Evolutionary conservation across 2,797 vertebrate genomes (phyloP).

Genomic region (Sebastes paucispinis): DNA sequence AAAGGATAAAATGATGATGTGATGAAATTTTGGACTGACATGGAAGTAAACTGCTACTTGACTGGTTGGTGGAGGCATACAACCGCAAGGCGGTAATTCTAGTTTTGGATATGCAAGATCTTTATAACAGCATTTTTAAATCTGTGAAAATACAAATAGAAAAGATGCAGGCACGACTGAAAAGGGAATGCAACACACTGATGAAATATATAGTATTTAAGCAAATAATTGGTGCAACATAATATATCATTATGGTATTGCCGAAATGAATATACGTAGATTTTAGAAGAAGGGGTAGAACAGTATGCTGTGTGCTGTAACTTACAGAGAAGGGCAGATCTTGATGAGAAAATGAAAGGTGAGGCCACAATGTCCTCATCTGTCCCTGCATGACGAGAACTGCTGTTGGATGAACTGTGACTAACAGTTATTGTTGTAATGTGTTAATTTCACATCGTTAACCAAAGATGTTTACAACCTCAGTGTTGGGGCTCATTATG

Average conservation of each 20-base stretch:
- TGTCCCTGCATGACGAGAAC: background rate
- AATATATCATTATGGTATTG: background rate
- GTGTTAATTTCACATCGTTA: background rate
- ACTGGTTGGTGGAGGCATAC: no score
- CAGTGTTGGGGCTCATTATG: no score
- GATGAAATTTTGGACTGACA: no score
- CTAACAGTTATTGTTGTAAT: background rate
- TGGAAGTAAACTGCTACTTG: no score
- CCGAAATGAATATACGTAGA: background rate
- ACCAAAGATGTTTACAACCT: background rate
- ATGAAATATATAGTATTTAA: background rate
- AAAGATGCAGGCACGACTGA: background rate
- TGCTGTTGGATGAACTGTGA: background rate
- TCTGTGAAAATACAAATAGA: background rate
- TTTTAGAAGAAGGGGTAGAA: background rate
- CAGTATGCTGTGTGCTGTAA: background rate
- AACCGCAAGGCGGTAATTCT: fast-evolving
- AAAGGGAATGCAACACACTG: background rate
- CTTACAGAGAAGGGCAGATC: background rate
- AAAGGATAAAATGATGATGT: no score
- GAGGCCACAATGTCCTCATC: background rate
- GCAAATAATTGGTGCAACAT: background rate
- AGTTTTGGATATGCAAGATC: background rate
- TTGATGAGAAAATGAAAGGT: no score
- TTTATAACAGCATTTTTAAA: background rate